A percentile compares a stretch with the other conserved stretches of the same genome.
Evolutionary conservation across 2,888 invertebrate genomes (phyloP).

Genomic region (Tolmerus cingulatus): DNA sequence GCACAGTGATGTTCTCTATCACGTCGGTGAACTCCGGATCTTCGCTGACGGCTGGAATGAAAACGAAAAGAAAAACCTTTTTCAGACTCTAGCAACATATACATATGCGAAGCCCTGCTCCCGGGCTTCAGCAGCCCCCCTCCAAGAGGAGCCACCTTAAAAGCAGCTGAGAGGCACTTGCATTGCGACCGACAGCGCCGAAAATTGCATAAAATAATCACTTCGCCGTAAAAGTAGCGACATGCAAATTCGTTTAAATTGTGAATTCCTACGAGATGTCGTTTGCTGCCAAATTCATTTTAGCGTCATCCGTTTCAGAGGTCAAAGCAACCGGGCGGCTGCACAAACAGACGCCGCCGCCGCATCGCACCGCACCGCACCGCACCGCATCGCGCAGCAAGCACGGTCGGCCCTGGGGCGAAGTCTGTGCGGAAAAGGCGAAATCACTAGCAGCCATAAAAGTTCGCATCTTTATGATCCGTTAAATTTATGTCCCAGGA

Average conservation of each 20-base stretch:
- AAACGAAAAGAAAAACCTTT: conserved; percentile 47
- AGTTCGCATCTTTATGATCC: conserved; percentile 41
- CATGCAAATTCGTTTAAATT: conserved; percentile 40
- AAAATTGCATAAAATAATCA: conserved; percentile 36
- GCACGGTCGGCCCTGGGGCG: neutral
- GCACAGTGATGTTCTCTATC: conserved; percentile 89
- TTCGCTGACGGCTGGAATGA: conserved; percentile 75
- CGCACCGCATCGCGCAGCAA: neutral
- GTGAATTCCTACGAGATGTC: conserved; percentile 25
- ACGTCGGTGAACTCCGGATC: conserved; percentile 91
- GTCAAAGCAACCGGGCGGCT: neutral
- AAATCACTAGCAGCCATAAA: conserved; percentile 26
- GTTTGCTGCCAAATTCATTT: conserved; percentile 38
- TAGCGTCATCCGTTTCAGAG: conserved; percentile 24
- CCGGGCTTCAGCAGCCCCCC: neutral
- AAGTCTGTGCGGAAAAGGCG: neutral
- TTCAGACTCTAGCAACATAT: neutral
- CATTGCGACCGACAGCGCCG: neutral
- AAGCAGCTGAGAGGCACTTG: neutral
- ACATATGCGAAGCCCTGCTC: neutral
- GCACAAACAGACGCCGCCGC: neutral
- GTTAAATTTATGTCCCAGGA: conserved; percentile 38
- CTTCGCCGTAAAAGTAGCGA: conserved; percentile 5
- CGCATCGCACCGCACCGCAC: neutral
- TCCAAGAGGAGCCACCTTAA: neutral